Conservation (phyloP, 2,113 vertebrate species). For the human (Homo sapiens) region GRCh38 chr3:67192001-67192500, state of each 20-base stretch:
- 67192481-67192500: neutral
- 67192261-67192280: neutral
- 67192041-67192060: neutral
- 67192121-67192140: neutral
- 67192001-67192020: neutral
- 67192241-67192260: neutral
- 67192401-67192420: neutral
- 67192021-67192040: neutral
- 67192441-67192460: neutral
- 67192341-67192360: neutral
- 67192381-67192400: too few relatives aligned
- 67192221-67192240: neutral
- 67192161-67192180: neutral
- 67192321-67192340: neutral
- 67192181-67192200: neutral
- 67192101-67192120: neutral
- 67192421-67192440: neutral
- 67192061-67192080: neutral
- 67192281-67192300: neutral
- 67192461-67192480: neutral
- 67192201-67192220: neutral
- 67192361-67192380: neutral
- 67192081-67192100: neutral
- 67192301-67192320: neutral
- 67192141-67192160: neutral